Evolutionary conservation across 2,113 vertebrate genomes (phyloP).

Genomic region (Pelmatolapia mariae): DNA sequence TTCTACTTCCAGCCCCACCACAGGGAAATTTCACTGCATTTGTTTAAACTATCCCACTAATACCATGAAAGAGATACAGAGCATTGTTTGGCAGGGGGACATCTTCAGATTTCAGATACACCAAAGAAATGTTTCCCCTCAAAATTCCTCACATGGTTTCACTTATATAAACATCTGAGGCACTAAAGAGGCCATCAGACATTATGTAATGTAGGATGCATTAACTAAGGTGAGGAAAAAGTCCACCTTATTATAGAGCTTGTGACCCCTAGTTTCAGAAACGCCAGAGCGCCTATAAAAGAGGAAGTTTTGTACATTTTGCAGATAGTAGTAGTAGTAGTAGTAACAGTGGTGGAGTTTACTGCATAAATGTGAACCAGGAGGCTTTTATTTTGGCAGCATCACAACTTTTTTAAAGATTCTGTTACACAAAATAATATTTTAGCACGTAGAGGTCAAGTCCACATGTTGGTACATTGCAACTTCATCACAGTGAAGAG

Average conservation of each 20-base stretch:
- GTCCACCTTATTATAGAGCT: not conserved
- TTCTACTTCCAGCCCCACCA: not conserved
- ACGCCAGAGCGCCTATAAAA: not conserved
- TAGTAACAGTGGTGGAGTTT: not conserved
- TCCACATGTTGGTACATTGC: rapidly evolving
- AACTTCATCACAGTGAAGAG: not conserved
- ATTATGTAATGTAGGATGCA: not conserved
- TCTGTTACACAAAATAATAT: not conserved
- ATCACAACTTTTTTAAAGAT: not conserved
- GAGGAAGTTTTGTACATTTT: not conserved
- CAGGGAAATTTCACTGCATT: not conserved
- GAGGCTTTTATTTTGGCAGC: not conserved
- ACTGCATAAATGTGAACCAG: not conserved
- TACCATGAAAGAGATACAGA: not conserved
- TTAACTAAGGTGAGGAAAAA: not conserved
- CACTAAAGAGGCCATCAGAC: not conserved
- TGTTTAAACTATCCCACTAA: not conserved
- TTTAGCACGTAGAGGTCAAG: not conserved
- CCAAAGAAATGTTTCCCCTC: not conserved
- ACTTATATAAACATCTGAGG: not conserved
- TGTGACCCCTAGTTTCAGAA: not conserved
- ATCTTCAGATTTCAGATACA: not conserved
- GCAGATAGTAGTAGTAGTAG: not conserved
- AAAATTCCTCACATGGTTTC: not conserved
- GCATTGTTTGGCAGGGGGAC: not conserved